Evolutionary conservation across 2,888 invertebrate species (phyloP).

Genomic region (Callimorpha dominula): DNA sequence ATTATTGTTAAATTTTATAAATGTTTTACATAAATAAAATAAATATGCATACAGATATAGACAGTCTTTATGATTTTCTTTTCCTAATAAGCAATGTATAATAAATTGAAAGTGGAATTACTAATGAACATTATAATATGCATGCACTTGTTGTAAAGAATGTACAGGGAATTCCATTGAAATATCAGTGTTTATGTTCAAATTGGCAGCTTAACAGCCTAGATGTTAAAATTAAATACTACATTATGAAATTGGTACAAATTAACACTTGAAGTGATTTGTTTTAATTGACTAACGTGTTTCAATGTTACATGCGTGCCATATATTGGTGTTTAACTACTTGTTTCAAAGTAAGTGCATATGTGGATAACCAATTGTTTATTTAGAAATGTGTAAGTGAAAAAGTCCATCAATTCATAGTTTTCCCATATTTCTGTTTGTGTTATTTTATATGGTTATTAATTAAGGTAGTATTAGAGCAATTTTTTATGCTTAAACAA

Average conservation of each 20-base stretch:
- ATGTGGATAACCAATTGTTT: constrained; percentile 37
- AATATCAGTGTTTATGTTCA: constrained; percentile 33
- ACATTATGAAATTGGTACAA: constrained; percentile 37
- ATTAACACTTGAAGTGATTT: constrained; percentile 30
- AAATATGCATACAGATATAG: not conserved
- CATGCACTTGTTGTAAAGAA: constrained; percentile 51
- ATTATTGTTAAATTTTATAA: not conserved
- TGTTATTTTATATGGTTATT: constrained; percentile 11
- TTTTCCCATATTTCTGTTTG: constrained; percentile 16
- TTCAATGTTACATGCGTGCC: constrained; percentile 45
- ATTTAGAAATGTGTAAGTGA: constrained; percentile 24
- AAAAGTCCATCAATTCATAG: constrained; percentile 30
- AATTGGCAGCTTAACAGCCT: constrained; percentile 46
- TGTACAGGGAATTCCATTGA: constrained; percentile 73
- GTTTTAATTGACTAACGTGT: constrained; percentile 27
- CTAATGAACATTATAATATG: constrained; percentile 48
- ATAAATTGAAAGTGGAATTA: constrained; percentile 76
- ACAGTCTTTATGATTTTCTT: not conserved
- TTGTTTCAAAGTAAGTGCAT: constrained; percentile 43
- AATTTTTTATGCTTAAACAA: constrained; percentile 2
- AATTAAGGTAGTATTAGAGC: constrained; percentile 14
- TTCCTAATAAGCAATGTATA: not conserved
- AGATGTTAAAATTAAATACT: constrained; percentile 18
- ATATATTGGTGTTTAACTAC: constrained; percentile 49
- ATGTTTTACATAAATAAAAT: not conserved